A percentile compares a stretch with the other conserved stretches of the same genome.
Conservation (phyloP, 2,888 invertebrate genomes). For the Drosophila tripunctata region DNA sequence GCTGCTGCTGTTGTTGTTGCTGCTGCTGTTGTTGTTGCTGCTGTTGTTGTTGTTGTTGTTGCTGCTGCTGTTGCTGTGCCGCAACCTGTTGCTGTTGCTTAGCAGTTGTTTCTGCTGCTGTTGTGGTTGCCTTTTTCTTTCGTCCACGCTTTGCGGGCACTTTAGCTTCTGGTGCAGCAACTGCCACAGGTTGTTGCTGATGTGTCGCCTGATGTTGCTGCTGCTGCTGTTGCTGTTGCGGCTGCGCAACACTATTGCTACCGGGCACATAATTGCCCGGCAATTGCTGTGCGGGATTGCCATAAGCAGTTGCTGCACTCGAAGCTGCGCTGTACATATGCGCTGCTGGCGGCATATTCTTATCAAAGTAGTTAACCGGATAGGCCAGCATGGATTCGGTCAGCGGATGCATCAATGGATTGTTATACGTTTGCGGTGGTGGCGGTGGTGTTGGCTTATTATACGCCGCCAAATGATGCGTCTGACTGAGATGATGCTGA, state of each 20-base stretch:
- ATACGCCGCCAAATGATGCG: slow-evolving; percentile 82
- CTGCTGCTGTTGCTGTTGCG: slow-evolving; percentile 35
- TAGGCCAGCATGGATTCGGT: slow-evolving; percentile 81
- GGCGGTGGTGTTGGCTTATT: slow-evolving; percentile 81
- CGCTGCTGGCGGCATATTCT: slow-evolving; percentile 86
- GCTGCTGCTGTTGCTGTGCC: slow-evolving; percentile 52
- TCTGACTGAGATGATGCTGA: slow-evolving; percentile 79
- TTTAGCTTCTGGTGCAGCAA: slow-evolving; percentile 57
- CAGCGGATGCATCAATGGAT: slow-evolving; percentile 80
- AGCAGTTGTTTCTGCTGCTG: slow-evolving; percentile 75
- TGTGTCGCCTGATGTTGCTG: slow-evolving; percentile 27
- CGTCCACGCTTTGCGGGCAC: slow-evolving; percentile 79
- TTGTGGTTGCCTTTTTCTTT: slow-evolving; percentile 79
- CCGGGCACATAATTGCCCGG: slow-evolving; percentile 70
- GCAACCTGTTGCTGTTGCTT: slow-evolving; percentile 58
- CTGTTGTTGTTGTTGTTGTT: slow-evolving; percentile 40
- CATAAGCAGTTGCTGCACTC: slow-evolving; percentile 69
- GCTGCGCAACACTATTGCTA: slow-evolving; percentile 52
- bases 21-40: slow-evolving; percentile 61
- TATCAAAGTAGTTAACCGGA: slow-evolving; percentile 85
- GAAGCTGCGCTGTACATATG: slow-evolving; percentile 85
- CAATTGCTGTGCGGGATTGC: slow-evolving; percentile 76
- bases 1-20: slow-evolving; percentile 53
- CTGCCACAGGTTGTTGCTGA: slow-evolving; percentile 32
- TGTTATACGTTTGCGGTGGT: slow-evolving; percentile 81